Percentiles rank a stretch among this genome's conserved stretches.
Evolutionary conservation across 2,888 invertebrate genomes (phyloP).

Genomic region (Nematopogon swammerdamellus): DNA sequence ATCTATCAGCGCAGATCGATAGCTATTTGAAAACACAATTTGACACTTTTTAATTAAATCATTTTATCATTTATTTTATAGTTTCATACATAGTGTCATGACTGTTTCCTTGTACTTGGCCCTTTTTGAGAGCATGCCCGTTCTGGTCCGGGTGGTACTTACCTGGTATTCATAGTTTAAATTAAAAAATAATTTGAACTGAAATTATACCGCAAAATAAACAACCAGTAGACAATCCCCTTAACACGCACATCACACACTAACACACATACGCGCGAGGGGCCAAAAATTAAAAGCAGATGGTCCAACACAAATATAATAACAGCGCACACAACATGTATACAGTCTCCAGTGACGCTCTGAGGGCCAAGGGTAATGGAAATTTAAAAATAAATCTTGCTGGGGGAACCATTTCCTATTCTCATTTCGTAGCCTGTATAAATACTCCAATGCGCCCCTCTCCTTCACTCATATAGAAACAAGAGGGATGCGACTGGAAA

Average conservation of each 20-base stretch:
- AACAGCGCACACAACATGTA: neutral
- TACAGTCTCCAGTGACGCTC: neutral
- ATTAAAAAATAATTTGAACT: too few species aligned
- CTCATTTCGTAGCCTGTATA: neutral
- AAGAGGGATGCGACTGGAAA: neutral
- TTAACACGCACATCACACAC: neutral
- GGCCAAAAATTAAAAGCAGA: neutral
- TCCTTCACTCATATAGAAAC: neutral
- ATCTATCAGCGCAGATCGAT: too few species aligned
- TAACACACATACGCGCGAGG: neutral
- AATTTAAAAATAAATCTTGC: slow-evolving; percentile 42
- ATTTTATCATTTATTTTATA: too few species aligned
- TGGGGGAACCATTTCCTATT: slow-evolving; percentile 25
- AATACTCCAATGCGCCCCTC: neutral
- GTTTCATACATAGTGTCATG: too few species aligned
- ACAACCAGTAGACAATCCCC: too few species aligned
- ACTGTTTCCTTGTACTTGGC: too few species aligned
- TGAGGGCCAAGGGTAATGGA: slow-evolving; percentile 15
- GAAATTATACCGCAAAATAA: too few species aligned
- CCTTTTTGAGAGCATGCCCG: too few species aligned
- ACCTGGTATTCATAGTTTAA: too few species aligned
- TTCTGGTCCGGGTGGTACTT: too few species aligned
- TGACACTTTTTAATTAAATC: too few species aligned
- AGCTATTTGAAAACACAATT: too few species aligned
- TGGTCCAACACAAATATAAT: neutral